Base-by-base conservation (phyloP, 2,888 invertebrate species). In the Trachelus tabidus region DNA sequence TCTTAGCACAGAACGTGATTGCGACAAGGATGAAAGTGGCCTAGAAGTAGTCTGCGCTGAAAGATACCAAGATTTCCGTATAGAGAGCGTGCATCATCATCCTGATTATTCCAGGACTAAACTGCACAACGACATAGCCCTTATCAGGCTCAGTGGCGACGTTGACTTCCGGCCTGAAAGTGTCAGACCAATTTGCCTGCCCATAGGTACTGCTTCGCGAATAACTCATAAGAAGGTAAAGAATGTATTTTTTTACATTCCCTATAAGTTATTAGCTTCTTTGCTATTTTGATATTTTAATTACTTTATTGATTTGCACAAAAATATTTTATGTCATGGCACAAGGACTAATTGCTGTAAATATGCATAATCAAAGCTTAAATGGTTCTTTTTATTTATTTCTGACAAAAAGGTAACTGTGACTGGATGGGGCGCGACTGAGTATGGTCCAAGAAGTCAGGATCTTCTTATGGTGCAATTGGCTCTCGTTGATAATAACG, bases 381-480 rank as follows among this genome's bases (percentile, higher is more conserved):
- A 56, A 23, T 56, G 23, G 9, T 56, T 56, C 9, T 56, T 56
- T 56, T 56, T 2, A 56, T 56, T 56, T 23, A 56, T 23, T 23
- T 15, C 23, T 23, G 56, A 4, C 2, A 56, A 23, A 34, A 92
- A 92, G 84, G 93, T 94, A 83, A 93, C 94, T 75, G 95, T 95
- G 1, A 95, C 96, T 9, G 96, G 96, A 0, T 96, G 96, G 96
- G 96, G 96, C 37, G 93, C 94, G 84, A 95, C 94, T 69, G 94
- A 95, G 89, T 90, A 90, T 77, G 93, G 94, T 93, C 91, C 92
- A 89, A 92, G 92, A 71, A 93, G 93, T 1, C 88, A 92, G 0
- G 92, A 92, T 82, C 88, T 94, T 69, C 89, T 92, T 68, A 93
- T 93, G 85, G 92, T 93, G 0, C 89, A 89, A 0, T 75, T 94